Evolutionary conservation across 2,888 invertebrate genomes (phyloP), one percentile per base, ranked within the genome.

Genomic region (Ophioninae sp.): DNA sequence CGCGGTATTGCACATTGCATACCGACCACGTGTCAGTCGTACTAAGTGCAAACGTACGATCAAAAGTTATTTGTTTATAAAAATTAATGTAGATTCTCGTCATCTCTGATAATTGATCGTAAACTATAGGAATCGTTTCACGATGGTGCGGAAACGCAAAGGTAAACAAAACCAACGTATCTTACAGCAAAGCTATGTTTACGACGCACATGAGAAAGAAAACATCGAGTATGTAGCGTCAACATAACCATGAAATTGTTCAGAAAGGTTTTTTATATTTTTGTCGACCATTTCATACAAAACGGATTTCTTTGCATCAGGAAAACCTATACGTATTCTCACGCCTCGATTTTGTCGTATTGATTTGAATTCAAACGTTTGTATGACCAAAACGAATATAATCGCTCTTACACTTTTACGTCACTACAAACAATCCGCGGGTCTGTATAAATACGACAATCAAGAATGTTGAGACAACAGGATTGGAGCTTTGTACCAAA

Each of bases 121-220:
- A 20, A 2, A 23, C 22, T 10, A 13, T 0, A 6, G 51, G 13
- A 13, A 13, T 63, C 10, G 51, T 58, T 8, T 68, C 41, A 23
- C 8, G n/a, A 85, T 85, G 85, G 84, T 76, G 22, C 82, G 82
- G 67, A 84, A 84, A 67, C 79, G 80, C 51, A 82, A 75, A 85
- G 85, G 85, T 85, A 74, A 82, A 23, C 10, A 10, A 56, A 41
- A 13, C 13, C 8, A 41, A 74, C 56, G 2, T 10, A 64, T 30
- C 30, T 30, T 65, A 65, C 10, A 39, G 8, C n/a, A 20, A 75
- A 30, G 30, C 30, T n/a, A n/a, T 44, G 73, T 63, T 63, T 30
- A 30, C 30, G 56, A 17, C 17, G 17, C 17, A 13, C 30, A 44
- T 20, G 22, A 44, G 41, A n/a, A 6, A 44, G 41, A 20, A 44